Evolutionary conservation across 2,113 vertebrate genomes (phyloP).

Genomic region (Naja naja): DNA sequence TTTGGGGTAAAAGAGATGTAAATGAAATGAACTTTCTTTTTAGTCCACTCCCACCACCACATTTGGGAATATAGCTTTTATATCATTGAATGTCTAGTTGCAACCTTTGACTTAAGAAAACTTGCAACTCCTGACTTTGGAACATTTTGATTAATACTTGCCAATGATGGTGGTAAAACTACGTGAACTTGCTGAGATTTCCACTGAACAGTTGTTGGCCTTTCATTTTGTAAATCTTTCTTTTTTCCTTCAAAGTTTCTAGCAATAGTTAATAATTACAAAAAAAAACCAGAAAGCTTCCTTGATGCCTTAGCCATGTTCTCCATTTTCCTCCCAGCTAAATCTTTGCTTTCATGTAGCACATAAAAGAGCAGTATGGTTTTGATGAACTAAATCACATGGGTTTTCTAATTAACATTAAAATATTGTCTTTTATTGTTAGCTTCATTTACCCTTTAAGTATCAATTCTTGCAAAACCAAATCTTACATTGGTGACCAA

Average conservation of each 20-base stretch:
- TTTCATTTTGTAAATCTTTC: slow-evolving; percentile 49
- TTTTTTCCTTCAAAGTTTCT: slow-evolving; percentile 59
- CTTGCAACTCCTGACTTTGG: neutral
- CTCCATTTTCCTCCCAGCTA: slow-evolving; percentile 72
- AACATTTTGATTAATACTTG: slow-evolving; percentile 9
- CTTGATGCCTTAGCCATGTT: slow-evolving; percentile 52
- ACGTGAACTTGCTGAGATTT: slow-evolving; percentile 36
- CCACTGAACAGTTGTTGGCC: slow-evolving; percentile 21
- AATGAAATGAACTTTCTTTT: neutral
- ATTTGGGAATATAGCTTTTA: neutral
- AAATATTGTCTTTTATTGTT: slow-evolving; percentile 74
- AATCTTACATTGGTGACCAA: slow-evolving; percentile 62
- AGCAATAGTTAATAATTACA: slow-evolving; percentile 73
- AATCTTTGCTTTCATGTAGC: slow-evolving; percentile 70
- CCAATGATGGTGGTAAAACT: neutral
- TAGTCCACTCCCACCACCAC: neutral
- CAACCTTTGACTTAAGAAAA: neutral
- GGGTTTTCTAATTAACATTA: slow-evolving; percentile 77
- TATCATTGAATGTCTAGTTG: neutral
- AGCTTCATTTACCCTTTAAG: slow-evolving; percentile 68
- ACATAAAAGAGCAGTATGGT: slow-evolving; percentile 75
- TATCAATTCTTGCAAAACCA: slow-evolving; percentile 62
- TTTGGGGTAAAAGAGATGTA: neutral
- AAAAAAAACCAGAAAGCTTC: slow-evolving; percentile 46
- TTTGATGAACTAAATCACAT: slow-evolving; percentile 74